Evolutionary conservation across 2,113 vertebrate species (phyloP).

Genomic region (Oophaga pumilio): DNA sequence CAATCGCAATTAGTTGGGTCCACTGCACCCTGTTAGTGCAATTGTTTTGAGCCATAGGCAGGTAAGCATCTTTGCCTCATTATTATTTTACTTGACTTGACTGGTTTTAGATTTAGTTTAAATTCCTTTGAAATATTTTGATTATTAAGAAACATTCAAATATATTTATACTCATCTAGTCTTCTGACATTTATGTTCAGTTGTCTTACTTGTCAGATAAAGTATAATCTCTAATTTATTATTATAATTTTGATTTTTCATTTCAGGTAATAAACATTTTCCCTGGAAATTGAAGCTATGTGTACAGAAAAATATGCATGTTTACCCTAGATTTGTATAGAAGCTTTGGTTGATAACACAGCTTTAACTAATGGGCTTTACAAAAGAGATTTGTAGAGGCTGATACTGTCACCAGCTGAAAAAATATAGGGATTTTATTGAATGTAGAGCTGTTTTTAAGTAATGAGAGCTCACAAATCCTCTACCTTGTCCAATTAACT

Average conservation of each 20-base stretch:
- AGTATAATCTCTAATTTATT: background rate
- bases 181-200: background rate
- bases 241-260: background rate
- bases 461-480: slow-evolving; percentile 13
- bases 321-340: background rate
- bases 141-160: background rate
- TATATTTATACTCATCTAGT: background rate
- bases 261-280: background rate
- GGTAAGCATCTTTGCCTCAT: too few species aligned
- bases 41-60: too few species aligned
- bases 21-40: too few species aligned
- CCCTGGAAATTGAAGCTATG: background rate
- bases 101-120: background rate
- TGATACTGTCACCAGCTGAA: slow-evolving; percentile 2
- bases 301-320: background rate
- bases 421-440: slow-evolving; percentile 20
- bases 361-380: slow-evolving; percentile 5
- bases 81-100: background rate
- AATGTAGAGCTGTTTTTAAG: background rate
- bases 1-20: too few species aligned
- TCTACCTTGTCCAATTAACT: slow-evolving; percentile 10
- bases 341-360: background rate
- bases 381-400: background rate
- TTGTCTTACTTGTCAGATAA: background rate
- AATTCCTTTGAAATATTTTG: background rate